phyloP scores from a whole-genome alignment of 2,888 invertebrate species.

The Lobophora halterata region DNA sequence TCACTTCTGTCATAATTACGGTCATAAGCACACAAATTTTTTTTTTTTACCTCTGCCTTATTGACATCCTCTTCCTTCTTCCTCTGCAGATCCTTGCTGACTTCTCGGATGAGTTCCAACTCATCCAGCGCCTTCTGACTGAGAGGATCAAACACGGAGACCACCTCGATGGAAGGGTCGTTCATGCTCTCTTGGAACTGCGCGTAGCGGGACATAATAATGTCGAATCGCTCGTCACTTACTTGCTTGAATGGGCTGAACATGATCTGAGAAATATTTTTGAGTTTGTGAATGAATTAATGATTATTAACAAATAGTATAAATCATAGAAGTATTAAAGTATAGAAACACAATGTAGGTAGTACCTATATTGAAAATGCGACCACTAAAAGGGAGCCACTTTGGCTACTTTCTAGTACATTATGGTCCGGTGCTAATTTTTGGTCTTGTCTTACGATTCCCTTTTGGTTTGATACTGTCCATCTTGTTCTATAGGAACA shows the following conservation, averaged over 20 bases:
- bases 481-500: too few relatives aligned
- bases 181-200: constrained; percentile 32
- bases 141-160: constrained; percentile 47
- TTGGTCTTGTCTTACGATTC: too few relatives aligned
- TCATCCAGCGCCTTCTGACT: constrained; percentile 37
- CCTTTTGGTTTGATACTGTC: too few relatives aligned
- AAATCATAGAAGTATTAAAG: too few relatives aligned
- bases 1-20: too few relatives aligned
- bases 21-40: not conserved
- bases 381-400: too few relatives aligned
- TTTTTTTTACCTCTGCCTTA: constrained; percentile 36
- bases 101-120: constrained; percentile 51
- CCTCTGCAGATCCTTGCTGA: constrained; percentile 49
- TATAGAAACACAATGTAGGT: too few relatives aligned
- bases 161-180: constrained; percentile 29
- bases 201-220: constrained; percentile 31
- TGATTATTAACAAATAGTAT: too few relatives aligned
- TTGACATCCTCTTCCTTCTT: constrained; percentile 59
- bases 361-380: too few relatives aligned
- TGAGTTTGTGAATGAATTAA: too few relatives aligned
- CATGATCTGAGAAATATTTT: constrained; percentile 13
- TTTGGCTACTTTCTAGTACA: too few relatives aligned
- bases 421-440: too few relatives aligned
- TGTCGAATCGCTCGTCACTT: constrained; percentile 29
- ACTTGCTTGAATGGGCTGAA: constrained; percentile 25